Evolutionary conservation across 2,797 vertebrate species (phyloP).

Genomic region (Phyllotis vaccarum): DNA sequence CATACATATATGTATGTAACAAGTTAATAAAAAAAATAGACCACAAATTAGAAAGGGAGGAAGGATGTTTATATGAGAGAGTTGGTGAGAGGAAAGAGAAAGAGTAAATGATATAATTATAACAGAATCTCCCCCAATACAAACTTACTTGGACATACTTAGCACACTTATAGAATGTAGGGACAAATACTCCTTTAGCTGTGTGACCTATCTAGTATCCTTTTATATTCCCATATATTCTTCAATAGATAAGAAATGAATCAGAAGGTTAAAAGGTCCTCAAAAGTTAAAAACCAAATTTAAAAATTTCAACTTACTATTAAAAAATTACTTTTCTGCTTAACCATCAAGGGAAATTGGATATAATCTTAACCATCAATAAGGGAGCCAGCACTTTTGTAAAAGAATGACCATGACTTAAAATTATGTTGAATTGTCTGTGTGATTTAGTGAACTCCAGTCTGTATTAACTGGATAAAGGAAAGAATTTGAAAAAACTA

Average conservation of each 20-base stretch:
- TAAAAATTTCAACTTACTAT: background rate
- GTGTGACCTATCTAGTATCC: background rate
- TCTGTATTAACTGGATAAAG: background rate
- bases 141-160: background rate
- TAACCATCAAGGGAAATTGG: background rate
- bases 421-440: background rate
- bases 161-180: background rate
- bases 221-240: background rate
- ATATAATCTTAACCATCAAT: background rate
- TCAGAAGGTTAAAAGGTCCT: constrained; percentile 18
- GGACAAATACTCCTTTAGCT: background rate
- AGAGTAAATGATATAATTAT: background rate
- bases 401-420: background rate
- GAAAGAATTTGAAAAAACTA: background rate
- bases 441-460: constrained; percentile 7
- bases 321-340: background rate
- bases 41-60: background rate
- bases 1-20: too few relatives aligned
- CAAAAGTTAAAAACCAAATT: background rate
- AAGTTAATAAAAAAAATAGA: background rate
- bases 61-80: too few relatives aligned
- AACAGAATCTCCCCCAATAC: background rate
- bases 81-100: background rate
- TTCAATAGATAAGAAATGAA: background rate
- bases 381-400: background rate